A percentile compares a stretch with the other conserved stretches of the same genome.
Conservation (phyloP, 2,797 vertebrate species). For the Megalops cyprinoides region DNA sequence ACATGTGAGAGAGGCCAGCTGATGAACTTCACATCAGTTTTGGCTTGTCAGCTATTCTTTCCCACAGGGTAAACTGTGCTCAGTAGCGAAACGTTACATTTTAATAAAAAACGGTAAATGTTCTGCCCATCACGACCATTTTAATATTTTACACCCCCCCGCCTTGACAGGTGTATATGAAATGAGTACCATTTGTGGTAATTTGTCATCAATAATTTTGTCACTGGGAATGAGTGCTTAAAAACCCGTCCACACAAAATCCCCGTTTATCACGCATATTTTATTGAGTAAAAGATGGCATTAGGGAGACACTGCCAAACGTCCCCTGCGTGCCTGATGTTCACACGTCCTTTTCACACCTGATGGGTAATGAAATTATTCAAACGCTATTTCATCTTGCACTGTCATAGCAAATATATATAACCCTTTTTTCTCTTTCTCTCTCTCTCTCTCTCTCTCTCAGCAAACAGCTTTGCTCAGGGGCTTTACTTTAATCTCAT, state of each 20-base stretch:
- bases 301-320: conserved; percentile 75
- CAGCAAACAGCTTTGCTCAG: not conserved
- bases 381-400: conserved; percentile 31
- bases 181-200: conserved; percentile 83
- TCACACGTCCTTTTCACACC: conserved; percentile 36
- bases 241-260: conserved; percentile 75
- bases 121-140: conserved; percentile 71
- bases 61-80: conserved; percentile 67
- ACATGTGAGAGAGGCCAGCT: conserved; percentile 23
- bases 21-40: conserved; percentile 65
- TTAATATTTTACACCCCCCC: conserved; percentile 81
- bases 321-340: conserved; percentile 45
- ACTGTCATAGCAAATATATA: conserved; percentile 27
- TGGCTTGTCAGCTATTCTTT: conserved; percentile 47
- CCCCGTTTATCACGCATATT: conserved; percentile 68
- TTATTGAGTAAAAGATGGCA: conserved; percentile 79
- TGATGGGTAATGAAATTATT: conserved; percentile 45
- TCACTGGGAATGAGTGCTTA: conserved; percentile 82
- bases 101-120: conserved; percentile 81
- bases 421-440: conserved; percentile 29
- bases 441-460: conserved; percentile 9
- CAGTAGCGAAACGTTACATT: conserved; percentile 73
- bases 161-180: conserved; percentile 78
- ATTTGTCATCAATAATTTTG: conserved; percentile 86
- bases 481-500: not conserved